A percentile compares a stretch with the other conserved stretches of the same genome.
phyloP scores from a whole-genome alignment of 2,113 vertebrate genomes.

The Tachycineta bicolor region DNA sequence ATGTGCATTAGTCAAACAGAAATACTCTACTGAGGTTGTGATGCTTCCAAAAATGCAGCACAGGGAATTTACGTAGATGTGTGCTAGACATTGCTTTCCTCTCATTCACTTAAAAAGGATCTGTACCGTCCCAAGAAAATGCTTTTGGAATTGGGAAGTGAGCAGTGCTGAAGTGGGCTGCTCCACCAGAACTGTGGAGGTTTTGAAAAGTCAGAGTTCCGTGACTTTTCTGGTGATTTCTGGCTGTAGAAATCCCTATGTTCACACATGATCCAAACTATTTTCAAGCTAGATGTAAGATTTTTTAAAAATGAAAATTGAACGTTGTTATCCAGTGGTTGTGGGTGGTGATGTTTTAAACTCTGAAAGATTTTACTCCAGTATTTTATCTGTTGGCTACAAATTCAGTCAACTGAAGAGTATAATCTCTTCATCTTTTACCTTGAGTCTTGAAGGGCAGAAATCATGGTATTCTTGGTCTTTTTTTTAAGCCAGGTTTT shows the following conservation, averaged over 20 bases:
- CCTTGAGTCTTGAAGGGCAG: not conserved
- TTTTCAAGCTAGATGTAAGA: not conserved
- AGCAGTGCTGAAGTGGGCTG: not conserved
- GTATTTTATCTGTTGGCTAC: not conserved
- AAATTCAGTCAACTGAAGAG: not conserved
- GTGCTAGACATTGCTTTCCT: not conserved
- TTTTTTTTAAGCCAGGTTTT: not conserved
- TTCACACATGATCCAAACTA: not conserved
- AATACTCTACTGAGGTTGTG: not conserved
- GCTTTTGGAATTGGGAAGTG: not conserved
- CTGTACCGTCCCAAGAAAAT: not conserved
- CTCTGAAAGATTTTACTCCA: not conserved
- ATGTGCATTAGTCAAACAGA: not conserved
- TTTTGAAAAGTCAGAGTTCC: not conserved
- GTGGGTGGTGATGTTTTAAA: not conserved
- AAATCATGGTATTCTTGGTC: not conserved
- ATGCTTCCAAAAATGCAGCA: not conserved
- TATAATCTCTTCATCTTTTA: not conserved
- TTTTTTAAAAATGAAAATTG: not conserved
- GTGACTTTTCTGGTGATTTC: not conserved
- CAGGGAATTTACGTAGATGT: not conserved
- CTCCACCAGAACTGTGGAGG: not conserved
- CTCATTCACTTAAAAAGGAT: not conserved
- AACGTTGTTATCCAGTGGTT: not conserved
- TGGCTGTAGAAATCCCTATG: not conserved